Conservation (phyloP, 2,888 invertebrate genomes). For the Cantharis rufa region DNA sequence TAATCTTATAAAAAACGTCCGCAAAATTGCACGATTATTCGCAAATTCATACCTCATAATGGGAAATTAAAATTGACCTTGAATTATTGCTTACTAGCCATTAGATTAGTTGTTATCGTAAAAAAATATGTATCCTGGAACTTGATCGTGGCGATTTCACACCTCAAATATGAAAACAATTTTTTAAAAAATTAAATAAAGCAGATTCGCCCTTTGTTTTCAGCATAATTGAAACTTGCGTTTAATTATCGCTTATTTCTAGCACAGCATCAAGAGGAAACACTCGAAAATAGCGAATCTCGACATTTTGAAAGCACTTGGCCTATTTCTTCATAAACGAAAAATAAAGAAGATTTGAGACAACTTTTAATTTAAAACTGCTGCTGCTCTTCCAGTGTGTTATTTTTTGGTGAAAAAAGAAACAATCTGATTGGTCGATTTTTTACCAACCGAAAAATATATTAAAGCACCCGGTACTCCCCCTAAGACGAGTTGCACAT, state of each 20-base stretch:
- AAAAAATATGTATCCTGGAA: not conserved
- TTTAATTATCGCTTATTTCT: not conserved
- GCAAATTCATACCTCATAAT: not conserved
- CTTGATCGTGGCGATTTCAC: not conserved
- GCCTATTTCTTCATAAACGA: not conserved
- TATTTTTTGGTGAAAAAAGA: too few relatives aligned
- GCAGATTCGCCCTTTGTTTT: not conserved
- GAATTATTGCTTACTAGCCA: not conserved
- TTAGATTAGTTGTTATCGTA: not conserved
- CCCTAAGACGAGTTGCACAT: too few relatives aligned
- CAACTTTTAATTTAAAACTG: not conserved
- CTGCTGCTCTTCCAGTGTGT: too few relatives aligned
- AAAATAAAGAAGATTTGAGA: not conserved
- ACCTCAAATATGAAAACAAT: too few relatives aligned
- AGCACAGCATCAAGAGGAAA: not conserved
- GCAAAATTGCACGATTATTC: not conserved
- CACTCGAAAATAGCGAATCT: not conserved
- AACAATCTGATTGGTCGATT: too few relatives aligned
- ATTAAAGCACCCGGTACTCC: too few relatives aligned
- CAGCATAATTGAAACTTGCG: not conserved
- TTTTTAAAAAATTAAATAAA: too few relatives aligned
- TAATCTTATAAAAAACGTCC: not conserved
- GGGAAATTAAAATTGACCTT: not conserved
- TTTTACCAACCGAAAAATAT: too few relatives aligned
- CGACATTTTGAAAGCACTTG: not conserved